phyloP scores from a whole-genome alignment of 2,888 invertebrate species.

The Plebejus argus region DNA sequence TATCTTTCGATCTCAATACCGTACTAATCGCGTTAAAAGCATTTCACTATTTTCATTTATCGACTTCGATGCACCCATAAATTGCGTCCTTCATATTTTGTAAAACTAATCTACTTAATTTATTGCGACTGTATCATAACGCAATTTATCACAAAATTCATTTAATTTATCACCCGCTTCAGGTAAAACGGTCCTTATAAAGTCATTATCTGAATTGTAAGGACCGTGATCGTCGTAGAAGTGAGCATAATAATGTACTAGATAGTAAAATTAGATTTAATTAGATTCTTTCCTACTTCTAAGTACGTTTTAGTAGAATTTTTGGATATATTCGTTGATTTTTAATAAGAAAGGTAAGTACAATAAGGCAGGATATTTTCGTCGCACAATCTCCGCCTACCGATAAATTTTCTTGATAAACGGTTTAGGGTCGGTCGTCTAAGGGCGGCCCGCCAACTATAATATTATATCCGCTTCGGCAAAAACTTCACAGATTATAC shows the following conservation, averaged over 20 bases:
- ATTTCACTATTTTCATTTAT: conserved; percentile 40
- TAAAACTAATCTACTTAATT: background rate
- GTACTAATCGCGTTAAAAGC: conserved; percentile 46
- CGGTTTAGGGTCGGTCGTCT: conserved; percentile 50
- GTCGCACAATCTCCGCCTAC: conserved; percentile 30
- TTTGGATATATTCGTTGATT: background rate
- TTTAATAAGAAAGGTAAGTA: conserved; percentile 9
- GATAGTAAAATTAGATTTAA: conserved; percentile 3
- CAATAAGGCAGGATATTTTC: conserved; percentile 22
- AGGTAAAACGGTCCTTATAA: background rate
- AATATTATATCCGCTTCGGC: conserved; percentile 41
- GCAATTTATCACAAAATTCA: background rate
- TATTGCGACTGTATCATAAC: background rate
- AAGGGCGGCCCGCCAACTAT: conserved; percentile 16
- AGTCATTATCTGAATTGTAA: background rate
- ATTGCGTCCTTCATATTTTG: background rate
- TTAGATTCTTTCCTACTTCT: background rate
- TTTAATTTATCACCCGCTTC: conserved; percentile 3
- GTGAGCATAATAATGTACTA: background rate
- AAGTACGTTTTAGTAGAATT: background rate
- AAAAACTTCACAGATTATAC: conserved; percentile 33
- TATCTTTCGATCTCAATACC: conserved; percentile 44
- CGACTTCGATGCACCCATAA: background rate
- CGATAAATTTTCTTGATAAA: conserved; percentile 55
- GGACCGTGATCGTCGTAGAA: background rate